Base-by-base conservation (phyloP, 2,113 vertebrate species). In the Podarcis cretensis region DNA sequence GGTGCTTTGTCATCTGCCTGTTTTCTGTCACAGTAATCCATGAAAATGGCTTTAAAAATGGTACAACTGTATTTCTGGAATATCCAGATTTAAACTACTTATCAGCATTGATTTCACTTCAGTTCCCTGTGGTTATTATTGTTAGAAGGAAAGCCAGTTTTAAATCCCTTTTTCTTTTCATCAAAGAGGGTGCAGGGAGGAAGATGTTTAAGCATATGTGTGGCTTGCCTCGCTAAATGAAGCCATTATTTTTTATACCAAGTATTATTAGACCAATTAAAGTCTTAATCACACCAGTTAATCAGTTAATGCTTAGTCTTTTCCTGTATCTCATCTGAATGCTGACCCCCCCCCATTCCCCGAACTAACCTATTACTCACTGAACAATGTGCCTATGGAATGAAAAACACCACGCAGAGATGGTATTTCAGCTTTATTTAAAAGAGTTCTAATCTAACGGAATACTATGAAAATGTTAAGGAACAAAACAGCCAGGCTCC, bases 251-350 rank as follows among this genome's bases (percentile, higher is more conserved):
- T 16, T 54, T 73, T 16, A 16, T 73, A 57, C 12, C 9, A 66
- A 65, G 9, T 82, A 66, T 82, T 82, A 82, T 27, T 82, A 66
- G 66, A 66, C 32, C 63, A 82, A 68, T 83, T 68, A 83, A 83
- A 83, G 14, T 13, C 63, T 68, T 83, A 83, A 83, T 66, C 32
- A 65, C 35, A 43, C 12, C 25, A 14, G 23, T 68, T 83, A 40
- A 68, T 68, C 63, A 83, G 81, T 83, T 83, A 37, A 43, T 10
- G 43, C 25, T 69, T 83, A 40, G 9, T 20, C 65, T 66, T 21
- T 86, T n/a, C 27, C 63, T 10, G 4, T 30, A 20, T 32, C 63
- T 27, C 30, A 79, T 35, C 65, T 87, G 40, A 69, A 69, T n/a
- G 63, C 12, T 79, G 40, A 21, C 40, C 40, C 43, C 30, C 30